Evolutionary conservation across 2,113 vertebrate species (phyloP).

Genomic region (Pseudopodoces humilis): DNA sequence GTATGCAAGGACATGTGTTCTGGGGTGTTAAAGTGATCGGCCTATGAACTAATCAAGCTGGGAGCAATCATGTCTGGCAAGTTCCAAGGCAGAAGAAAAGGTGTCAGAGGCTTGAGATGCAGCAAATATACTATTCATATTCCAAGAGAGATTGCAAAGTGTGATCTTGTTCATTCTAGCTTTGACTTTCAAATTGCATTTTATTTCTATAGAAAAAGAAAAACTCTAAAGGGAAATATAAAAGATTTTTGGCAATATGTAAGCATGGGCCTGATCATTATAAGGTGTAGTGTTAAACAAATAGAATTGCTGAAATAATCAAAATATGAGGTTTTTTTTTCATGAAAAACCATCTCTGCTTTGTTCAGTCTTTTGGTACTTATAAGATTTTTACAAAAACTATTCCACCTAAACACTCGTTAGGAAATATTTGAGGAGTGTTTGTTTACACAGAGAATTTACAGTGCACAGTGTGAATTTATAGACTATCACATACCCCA

Average conservation of each 20-base stretch:
- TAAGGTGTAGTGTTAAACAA: neutral
- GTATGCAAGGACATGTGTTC: neutral
- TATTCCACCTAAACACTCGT: accelerated
- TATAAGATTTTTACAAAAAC: neutral
- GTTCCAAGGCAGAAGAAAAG: neutral
- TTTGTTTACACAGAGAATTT: neutral
- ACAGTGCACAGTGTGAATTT: neutral
- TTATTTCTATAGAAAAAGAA: neutral
- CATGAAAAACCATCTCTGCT: neutral
- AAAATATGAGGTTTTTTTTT: neutral
- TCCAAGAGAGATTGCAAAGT: neutral
- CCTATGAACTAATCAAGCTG: neutral
- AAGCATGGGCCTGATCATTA: neutral
- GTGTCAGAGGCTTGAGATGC: neutral
- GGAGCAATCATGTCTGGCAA: neutral
- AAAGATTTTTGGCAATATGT: neutral
- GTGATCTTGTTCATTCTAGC: neutral
- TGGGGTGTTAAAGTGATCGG: neutral
- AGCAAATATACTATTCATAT: neutral
- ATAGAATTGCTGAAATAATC: neutral
- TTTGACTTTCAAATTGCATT: neutral
- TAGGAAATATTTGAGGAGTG: neutral
- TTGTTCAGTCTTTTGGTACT: neutral
- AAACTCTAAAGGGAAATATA: neutral
- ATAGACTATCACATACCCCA: neutral